These are phyloP conservation scores for Platorchestia sp. DNA, from an alignment of 1,140 invertebrate genomes.

Conservation along the genomic window DNA sequence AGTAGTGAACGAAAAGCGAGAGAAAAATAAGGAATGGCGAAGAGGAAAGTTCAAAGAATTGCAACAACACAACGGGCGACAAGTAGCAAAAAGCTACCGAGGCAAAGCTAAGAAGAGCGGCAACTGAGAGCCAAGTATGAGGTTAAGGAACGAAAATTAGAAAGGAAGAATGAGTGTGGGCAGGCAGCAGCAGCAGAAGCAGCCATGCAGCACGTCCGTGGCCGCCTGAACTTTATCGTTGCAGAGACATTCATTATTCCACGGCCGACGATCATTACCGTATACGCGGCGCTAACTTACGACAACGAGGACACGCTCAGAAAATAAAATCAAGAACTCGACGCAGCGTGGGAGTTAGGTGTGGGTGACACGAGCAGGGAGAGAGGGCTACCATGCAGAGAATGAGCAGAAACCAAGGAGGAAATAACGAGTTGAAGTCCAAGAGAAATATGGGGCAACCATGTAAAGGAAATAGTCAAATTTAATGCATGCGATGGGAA, in stretches of 20 bases:
- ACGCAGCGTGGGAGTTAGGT: constrained; percentile 53
- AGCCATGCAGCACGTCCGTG: background rate
- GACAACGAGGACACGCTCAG: constrained; percentile 4
- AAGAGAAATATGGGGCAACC: too few relatives aligned
- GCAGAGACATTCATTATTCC: constrained; percentile 7
- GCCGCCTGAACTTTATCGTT: background rate
- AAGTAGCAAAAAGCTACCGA: too few relatives aligned
- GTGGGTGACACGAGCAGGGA: too few relatives aligned
- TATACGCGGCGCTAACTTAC: constrained; percentile 6
- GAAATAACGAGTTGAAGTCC: too few relatives aligned
- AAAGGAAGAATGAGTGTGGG: background rate
- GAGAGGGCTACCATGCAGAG: background rate
- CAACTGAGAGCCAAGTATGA: background rate
- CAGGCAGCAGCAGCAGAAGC: background rate
- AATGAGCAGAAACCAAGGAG: background rate
- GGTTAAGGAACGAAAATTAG: background rate
- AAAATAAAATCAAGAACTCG: constrained; percentile 40
- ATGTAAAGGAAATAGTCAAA: background rate
- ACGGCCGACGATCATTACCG: background rate
- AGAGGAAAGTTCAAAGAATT: background rate
- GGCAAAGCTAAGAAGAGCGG: background rate
- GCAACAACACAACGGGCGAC: too few relatives aligned
- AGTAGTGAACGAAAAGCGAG: background rate
- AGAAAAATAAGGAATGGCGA: background rate
- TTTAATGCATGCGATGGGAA: background rate